phyloP scores from a whole-genome alignment of 2,797 vertebrate species.

The Chelon auratus region DNA sequence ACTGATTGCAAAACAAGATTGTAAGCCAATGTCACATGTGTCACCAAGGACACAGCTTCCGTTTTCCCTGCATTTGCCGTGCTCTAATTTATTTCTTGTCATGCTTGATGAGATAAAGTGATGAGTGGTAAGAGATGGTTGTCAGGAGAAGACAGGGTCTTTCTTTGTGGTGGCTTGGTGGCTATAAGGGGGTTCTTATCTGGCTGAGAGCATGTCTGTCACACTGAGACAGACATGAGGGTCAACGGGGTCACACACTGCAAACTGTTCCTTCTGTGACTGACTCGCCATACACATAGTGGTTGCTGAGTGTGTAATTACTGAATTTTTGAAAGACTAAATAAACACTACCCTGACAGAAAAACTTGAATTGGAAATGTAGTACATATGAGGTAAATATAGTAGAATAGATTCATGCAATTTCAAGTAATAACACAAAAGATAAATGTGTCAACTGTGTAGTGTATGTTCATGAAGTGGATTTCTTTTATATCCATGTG shows the following conservation, averaged over 20 bases:
- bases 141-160: conserved; percentile 64
- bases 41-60: conserved; percentile 39
- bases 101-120: conserved; percentile 76
- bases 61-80: conserved; percentile 41
- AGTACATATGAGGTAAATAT: conserved; percentile 19
- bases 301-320: conserved; percentile 41
- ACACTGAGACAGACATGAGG: conserved; percentile 39
- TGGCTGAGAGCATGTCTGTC: conserved; percentile 55
- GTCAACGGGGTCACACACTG: conserved; percentile 62
- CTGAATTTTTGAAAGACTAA: conserved; percentile 11
- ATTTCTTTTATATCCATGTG: neutral
- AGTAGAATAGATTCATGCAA: neutral
- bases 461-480: neutral
- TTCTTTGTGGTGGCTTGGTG: conserved; percentile 60
- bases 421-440: conserved; percentile 8
- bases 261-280: conserved; percentile 58
- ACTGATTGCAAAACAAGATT: conserved; percentile 47
- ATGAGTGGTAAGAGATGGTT: conserved; percentile 53
- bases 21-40: conserved; percentile 45
- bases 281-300: conserved; percentile 34
- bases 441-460: neutral
- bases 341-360: conserved; percentile 15
- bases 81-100: conserved; percentile 75
- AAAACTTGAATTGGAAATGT: conserved; percentile 7
- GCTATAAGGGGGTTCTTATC: conserved; percentile 73